Base-by-base conservation (phyloP, 2,888 invertebrate species). In the Trachelus stipa region DNA sequence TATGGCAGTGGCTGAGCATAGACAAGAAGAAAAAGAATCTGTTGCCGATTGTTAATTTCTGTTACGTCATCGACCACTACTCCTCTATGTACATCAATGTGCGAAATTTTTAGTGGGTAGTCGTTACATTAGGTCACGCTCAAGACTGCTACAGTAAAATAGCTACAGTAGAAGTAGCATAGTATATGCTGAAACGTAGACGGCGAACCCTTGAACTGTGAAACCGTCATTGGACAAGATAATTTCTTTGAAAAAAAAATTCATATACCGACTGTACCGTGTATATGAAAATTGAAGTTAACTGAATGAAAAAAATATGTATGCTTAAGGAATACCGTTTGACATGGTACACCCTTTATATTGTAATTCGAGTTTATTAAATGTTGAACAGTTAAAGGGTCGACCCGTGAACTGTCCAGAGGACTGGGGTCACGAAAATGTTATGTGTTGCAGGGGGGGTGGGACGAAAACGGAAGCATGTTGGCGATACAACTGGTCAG, bases 401-500 rank as follows among this genome's bases (percentile, higher is more conserved):
- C 56, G 23, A 56, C 9, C 56, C 56, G 56, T 56, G 56, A 23
- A 56, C 56, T 56, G 56, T 56, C 56, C 23, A 56, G 56, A 56
- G 56, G 23, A 56, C 56, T 56, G 90, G 90, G 90, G 90, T 91
- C 87, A 90, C 90, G 89, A 90, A 88, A 89, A 85, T 91, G 88
- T 91, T 90, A 89, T 91, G 91, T 91, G 91, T 91, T 91, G 90
- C 91, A 91, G 91, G 89, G 90, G 91, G 91, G 91, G 90, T 91
- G 89, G 91, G 91, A 90, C 90, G 91, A 85, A 91, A 91, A 90
- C 89, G 90, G 90, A 91, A 91, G 90, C 89, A 91, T 88, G 88
- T 90, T 89, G 90, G 90, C 87, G 89, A 90, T 88, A 88, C 90
- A 89, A 90, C 90, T 89, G 91, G 90, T 89, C 91, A 91, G 86